phyloP scores from a whole-genome alignment of 1,140 invertebrate genomes.

The Trachymyrmex cornetzi region DNA sequence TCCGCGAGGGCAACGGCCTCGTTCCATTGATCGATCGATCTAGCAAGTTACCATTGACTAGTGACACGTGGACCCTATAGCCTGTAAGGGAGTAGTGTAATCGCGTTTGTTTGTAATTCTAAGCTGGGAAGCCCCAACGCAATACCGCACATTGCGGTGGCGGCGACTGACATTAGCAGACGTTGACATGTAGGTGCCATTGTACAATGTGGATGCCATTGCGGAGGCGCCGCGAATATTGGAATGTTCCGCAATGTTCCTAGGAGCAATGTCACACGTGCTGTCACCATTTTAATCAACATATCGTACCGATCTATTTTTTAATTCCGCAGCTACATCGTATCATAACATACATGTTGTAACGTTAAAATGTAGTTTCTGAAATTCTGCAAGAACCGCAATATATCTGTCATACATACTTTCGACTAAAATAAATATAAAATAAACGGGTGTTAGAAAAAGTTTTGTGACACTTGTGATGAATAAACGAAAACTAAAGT shows the following conservation, averaged over 20 bases:
- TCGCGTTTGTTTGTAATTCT: conserved; percentile 83
- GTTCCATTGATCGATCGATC: conserved; percentile 64
- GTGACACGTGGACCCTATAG: conserved; percentile 54
- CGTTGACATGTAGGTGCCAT: conserved; percentile 58
- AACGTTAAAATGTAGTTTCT: neutral
- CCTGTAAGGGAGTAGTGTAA: conserved; percentile 74
- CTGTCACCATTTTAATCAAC: conserved; percentile 40
- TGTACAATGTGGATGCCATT: conserved; percentile 64
- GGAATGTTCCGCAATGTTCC: conserved; percentile 58
- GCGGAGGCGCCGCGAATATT: conserved; percentile 56
- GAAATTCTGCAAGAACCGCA: neutral
- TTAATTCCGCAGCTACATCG: neutral
- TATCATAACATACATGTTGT: neutral
- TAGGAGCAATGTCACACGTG: conserved; percentile 1
- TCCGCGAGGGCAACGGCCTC: neutral
- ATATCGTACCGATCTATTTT: neutral
- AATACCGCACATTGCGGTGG: conserved; percentile 72
- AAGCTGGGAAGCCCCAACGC: conserved; percentile 79
- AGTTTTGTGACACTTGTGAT: neutral
- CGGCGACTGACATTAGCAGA: conserved; percentile 60
- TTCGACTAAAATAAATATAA: neutral
- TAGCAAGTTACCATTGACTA: conserved; percentile 31
- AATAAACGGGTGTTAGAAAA: neutral
- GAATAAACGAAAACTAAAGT: too few species aligned
- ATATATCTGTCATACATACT: neutral